Conservation (phyloP, 2,797 vertebrate species). For the Enteromius afrohamiltoni region DNA sequence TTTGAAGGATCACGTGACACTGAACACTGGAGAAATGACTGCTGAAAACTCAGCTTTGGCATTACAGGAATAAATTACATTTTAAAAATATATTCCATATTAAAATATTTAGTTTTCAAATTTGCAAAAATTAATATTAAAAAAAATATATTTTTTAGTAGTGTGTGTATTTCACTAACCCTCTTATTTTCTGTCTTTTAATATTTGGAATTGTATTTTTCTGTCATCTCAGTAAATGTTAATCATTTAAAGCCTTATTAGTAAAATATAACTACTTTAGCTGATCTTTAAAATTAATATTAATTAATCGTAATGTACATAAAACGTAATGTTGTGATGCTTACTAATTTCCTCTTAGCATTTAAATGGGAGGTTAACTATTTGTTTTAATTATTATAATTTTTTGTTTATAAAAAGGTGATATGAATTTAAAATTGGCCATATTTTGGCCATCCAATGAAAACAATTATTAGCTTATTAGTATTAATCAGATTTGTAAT, state of each 20-base stretch:
- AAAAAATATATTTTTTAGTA: no score
- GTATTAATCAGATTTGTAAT: neutral
- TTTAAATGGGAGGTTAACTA: neutral
- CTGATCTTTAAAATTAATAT: neutral
- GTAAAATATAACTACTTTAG: neutral
- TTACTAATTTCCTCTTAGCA: neutral
- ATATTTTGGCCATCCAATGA: neutral
- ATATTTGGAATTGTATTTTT: neutral
- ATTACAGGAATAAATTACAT: neutral
- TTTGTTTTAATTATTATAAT: neutral
- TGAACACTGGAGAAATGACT: neutral
- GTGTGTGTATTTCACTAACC: neutral
- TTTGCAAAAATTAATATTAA: neutral
- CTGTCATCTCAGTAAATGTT: neutral
- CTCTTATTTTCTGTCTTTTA: neutral
- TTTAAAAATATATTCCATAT: neutral
- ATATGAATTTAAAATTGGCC: neutral
- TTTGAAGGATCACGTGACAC: neutral
- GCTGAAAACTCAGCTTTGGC: neutral
- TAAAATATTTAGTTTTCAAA: neutral
- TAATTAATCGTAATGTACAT: neutral
- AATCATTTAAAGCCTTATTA: neutral
- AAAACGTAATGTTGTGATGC: neutral
- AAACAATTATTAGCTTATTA: neutral
- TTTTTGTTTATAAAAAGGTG: neutral